These are phyloP conservation scores for Sebastes nivosus DNA, from an alignment of 2,797 vertebrate species.

Conservation along the genomic window DNA sequence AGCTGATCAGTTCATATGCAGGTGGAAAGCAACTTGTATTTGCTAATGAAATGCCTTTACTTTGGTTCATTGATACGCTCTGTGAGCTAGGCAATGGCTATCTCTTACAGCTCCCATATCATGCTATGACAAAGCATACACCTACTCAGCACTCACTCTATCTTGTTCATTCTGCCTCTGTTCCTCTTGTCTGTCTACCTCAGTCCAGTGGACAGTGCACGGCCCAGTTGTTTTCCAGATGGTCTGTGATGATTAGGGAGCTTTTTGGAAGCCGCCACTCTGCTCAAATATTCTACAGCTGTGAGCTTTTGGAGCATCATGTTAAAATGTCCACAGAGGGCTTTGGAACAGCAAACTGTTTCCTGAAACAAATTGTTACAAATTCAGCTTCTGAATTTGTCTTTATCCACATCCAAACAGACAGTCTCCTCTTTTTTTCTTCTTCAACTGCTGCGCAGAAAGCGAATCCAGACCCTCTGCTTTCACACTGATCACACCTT, in stretches of 20 bases:
- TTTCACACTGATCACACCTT: constrained; percentile 30
- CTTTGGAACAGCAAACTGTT: constrained; percentile 32
- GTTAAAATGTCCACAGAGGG: constrained; percentile 62
- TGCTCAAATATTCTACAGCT: constrained; percentile 69
- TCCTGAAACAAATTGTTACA: constrained; percentile 66
- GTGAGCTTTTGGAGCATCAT: constrained; percentile 60
- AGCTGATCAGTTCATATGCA: background rate
- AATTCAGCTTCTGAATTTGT: constrained; percentile 48
- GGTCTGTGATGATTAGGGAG: constrained; percentile 68
- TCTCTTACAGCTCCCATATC: constrained; percentile 26
- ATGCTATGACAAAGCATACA: background rate
- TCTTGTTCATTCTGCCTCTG: constrained; percentile 8
- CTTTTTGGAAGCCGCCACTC: constrained; percentile 71
- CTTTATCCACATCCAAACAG: constrained; percentile 51
- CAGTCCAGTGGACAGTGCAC: constrained; percentile 51
- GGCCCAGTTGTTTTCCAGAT: constrained; percentile 75
- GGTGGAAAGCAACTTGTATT: constrained; percentile 10
- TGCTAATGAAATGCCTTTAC: constrained; percentile 4
- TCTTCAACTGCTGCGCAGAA: background rate
- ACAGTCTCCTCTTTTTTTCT: background rate
- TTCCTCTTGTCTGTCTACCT: constrained; percentile 42
- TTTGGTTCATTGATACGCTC: background rate
- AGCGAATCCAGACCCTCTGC: constrained; percentile 19
- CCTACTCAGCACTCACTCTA: background rate
- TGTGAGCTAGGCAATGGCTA: constrained; percentile 17